These are phyloP conservation scores for Dendrolimus pini DNA, from an alignment of 2,888 invertebrate genomes.

Conservation along the genomic window DNA sequence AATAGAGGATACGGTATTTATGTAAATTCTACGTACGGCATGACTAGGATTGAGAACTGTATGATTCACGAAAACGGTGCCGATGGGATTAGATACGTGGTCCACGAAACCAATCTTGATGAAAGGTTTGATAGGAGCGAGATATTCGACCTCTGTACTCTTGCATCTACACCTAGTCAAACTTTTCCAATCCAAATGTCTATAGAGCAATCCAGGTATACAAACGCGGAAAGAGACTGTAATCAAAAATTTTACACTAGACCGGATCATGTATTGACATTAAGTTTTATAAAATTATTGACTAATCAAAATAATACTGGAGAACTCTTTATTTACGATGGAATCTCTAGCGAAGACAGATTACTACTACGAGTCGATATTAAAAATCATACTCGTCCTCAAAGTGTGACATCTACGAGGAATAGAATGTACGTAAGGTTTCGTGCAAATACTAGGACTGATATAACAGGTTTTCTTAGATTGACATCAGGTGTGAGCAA, in stretches of 20 bases:
- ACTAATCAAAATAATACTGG: constrained; percentile 86
- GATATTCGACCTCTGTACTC: constrained; percentile 89
- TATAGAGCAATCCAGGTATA: constrained; percentile 86
- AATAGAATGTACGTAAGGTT: constrained; percentile 90
- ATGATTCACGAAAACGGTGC: constrained; percentile 89
- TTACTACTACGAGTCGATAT: constrained; percentile 83
- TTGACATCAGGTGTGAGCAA: constrained; percentile 86
- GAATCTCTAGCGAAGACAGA: constrained; percentile 82
- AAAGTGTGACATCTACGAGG: constrained; percentile 89
- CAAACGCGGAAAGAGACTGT: constrained; percentile 83
- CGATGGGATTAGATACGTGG: constrained; percentile 92
- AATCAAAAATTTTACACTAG: constrained; percentile 87
- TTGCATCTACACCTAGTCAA: constrained; percentile 89
- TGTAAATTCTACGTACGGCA: constrained; percentile 91
- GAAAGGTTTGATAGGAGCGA: constrained; percentile 85
- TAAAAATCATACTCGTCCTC: constrained; percentile 90
- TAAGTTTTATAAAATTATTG: constrained; percentile 89
- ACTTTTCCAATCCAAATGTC: constrained; percentile 91
- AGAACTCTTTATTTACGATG: constrained; percentile 86
- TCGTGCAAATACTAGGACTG: constrained; percentile 82
- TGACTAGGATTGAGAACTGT: constrained; percentile 86
- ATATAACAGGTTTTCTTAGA: constrained; percentile 86
- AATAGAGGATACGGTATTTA: constrained; percentile 94
- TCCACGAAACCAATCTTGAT: constrained; percentile 86
- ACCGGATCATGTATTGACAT: constrained; percentile 87